A percentile compares a stretch with the other conserved stretches of the same genome.
These are phyloP conservation scores for Siniperca knerii DNA, from an alignment of 2,113 vertebrate species.

Conservation along the genomic window DNA sequence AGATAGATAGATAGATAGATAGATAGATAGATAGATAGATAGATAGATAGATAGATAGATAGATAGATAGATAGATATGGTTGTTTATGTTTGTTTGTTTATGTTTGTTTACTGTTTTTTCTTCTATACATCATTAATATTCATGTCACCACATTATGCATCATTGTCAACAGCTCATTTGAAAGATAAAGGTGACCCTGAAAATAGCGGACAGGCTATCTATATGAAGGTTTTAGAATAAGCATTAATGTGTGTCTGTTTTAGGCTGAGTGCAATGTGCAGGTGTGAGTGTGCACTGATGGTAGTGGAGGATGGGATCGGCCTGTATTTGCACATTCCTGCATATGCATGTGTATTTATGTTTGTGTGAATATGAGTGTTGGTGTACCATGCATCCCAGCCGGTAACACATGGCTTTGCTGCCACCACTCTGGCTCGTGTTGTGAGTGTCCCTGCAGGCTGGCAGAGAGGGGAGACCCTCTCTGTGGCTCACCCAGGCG, in stretches of 20 bases:
- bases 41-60: conserved; percentile 19
- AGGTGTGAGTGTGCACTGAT: conserved; percentile 10
- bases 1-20: conserved; percentile 21
- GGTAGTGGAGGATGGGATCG: background rate
- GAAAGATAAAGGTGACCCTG: conserved; percentile 9
- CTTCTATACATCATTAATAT: background rate
- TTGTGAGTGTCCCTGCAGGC: conserved; percentile 69
- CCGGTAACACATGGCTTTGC: conserved; percentile 75
- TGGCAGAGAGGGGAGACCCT: conserved; percentile 83
- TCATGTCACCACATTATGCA: conserved; percentile 3
- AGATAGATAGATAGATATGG: conserved; percentile 9
- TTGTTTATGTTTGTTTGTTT: conserved; percentile 2
- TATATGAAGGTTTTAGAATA: background rate
- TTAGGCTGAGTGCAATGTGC: conserved; percentile 28
- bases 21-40: conserved; percentile 17
- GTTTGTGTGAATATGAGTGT: conserved; percentile 67
- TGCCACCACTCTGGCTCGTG: conserved; percentile 70
- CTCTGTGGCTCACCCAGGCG: conserved; percentile 86
- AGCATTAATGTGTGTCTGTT: conserved; percentile 39
- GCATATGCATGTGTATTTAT: conserved; percentile 63
- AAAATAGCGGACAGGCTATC: conserved; percentile 7
- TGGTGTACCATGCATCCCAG: conserved; percentile 45
- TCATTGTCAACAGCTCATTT: conserved; percentile 17
- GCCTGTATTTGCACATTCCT: conserved; percentile 59
- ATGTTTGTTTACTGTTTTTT: background rate